These are phyloP conservation scores for Diarsia brunnea DNA, from an alignment of 2,888 invertebrate species.

Conservation along the genomic window DNA sequence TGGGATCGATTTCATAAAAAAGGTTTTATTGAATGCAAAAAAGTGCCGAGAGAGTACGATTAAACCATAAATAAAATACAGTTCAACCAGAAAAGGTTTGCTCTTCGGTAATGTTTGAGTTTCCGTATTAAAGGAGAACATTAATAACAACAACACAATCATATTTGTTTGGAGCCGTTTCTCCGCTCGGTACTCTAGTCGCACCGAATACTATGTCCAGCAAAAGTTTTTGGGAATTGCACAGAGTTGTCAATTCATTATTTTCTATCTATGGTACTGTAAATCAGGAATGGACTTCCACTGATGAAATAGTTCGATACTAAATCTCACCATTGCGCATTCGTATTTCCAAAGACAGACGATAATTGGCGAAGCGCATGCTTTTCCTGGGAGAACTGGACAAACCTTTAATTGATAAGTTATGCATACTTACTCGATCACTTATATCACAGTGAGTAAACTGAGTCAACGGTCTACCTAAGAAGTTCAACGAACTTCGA, in stretches of 20 bases:
- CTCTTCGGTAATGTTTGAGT: neutral
- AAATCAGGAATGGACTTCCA: neutral
- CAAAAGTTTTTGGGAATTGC: neutral
- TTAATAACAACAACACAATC: neutral
- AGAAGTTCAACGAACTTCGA: slow-evolving; percentile 37
- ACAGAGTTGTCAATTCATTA: neutral
- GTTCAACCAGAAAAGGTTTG: neutral
- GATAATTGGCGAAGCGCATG: neutral
- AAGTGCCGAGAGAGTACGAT: slow-evolving; percentile 24
- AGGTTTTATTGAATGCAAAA: slow-evolving; percentile 53
- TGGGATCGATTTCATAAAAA: slow-evolving; percentile 41
- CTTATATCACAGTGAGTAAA: neutral
- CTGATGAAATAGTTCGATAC: neutral
- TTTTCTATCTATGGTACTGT: neutral
- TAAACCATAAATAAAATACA: slow-evolving; percentile 39
- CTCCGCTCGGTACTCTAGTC: neutral
- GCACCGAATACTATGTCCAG: neutral
- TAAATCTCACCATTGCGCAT: neutral
- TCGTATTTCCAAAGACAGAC: neutral
- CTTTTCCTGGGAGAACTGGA: neutral
- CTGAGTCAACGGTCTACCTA: neutral
- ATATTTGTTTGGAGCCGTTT: neutral
- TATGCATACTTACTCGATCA: neutral
- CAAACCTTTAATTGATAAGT: neutral
- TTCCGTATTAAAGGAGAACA: neutral